phyloP scores from a whole-genome alignment of 2,113 vertebrate species.

The Heterotilapia buettikoferi region DNA sequence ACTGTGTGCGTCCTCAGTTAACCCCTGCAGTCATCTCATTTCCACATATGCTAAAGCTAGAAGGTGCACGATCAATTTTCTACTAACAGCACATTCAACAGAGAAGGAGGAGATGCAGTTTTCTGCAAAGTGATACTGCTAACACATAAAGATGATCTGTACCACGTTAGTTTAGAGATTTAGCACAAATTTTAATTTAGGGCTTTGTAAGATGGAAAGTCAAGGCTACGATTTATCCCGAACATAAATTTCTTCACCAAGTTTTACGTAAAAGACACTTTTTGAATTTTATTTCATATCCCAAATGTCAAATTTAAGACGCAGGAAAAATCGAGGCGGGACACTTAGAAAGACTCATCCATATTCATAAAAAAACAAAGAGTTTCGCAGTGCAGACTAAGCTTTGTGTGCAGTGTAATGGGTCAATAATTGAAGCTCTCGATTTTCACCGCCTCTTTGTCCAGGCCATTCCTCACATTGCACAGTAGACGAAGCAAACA shows the following conservation, averaged over 20 bases:
- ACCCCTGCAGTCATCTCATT: not conserved
- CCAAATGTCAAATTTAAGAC: not conserved
- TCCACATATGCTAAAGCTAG: not conserved
- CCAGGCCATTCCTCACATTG: slow-evolving; percentile 11
- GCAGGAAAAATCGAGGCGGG: not conserved
- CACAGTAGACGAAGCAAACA: not conserved
- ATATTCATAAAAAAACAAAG: not conserved
- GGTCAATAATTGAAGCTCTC: not conserved
- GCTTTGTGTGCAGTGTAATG: slow-evolving; percentile 6
- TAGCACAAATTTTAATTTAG: not conserved
- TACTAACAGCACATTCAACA: not conserved
- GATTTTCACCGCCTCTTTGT: not conserved
- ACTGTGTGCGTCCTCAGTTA: not conserved
- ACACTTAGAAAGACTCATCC: not conserved
- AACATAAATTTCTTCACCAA: not conserved
- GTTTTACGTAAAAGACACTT: not conserved
- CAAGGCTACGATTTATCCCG: not conserved
- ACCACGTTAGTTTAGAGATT: not conserved
- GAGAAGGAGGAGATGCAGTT: not conserved
- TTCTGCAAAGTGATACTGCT: not conserved
- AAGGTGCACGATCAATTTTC: not conserved
- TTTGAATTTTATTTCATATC: not conserved
- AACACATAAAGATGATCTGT: not conserved
- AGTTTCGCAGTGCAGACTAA: not conserved
- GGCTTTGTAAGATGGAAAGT: no score